phyloP scores from a whole-genome alignment of 2,797 vertebrate species.

The Labroides dimidiatus region DNA sequence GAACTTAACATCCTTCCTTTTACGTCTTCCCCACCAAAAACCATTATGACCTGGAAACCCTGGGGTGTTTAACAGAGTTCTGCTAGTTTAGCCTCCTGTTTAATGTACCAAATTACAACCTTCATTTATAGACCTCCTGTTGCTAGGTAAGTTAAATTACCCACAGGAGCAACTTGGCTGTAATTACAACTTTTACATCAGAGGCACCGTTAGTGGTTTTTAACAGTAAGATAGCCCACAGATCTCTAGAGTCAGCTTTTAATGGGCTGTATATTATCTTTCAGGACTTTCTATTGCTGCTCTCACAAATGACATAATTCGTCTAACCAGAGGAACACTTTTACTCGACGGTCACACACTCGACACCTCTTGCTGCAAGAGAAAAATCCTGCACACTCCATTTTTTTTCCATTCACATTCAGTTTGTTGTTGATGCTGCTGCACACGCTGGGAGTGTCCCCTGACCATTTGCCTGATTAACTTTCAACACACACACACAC shows the following conservation, averaged over 20 bases:
- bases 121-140: constrained; percentile 61
- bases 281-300: neutral
- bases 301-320: neutral
- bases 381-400: neutral
- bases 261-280: neutral
- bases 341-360: neutral
- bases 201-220: constrained; percentile 42
- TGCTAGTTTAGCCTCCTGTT: constrained; percentile 57
- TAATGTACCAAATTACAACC: constrained; percentile 66
- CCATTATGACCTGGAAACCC: constrained; percentile 46
- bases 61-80: constrained; percentile 34
- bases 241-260: constrained; percentile 18
- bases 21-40: constrained; percentile 23
- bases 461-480: constrained; percentile 79
- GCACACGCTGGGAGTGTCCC: constrained; percentile 61
- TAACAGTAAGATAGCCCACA: constrained; percentile 35
- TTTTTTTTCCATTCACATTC: constrained; percentile 51
- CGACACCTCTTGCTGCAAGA: too few species aligned
- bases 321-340: neutral
- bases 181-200: constrained; percentile 68
- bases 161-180: constrained; percentile 51
- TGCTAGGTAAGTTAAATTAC: constrained; percentile 72
- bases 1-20: constrained; percentile 26
- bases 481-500: constrained; percentile 69
- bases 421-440: constrained; percentile 52